Conservation (phyloP, 2,797 vertebrate genomes). For the Sparus aurata region DNA sequence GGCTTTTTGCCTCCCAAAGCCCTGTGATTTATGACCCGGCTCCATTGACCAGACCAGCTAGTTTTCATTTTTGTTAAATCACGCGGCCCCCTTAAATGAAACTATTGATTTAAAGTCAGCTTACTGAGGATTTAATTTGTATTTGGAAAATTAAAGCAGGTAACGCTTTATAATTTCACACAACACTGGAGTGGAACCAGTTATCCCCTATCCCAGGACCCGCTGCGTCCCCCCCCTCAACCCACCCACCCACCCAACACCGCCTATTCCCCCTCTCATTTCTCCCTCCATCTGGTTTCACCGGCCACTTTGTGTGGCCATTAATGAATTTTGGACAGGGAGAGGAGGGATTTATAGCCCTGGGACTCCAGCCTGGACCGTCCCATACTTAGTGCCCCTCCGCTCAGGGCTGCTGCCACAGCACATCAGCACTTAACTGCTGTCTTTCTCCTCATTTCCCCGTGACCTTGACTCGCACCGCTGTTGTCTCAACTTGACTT, state of each 20-base stretch:
- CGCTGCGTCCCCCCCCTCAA: constrained; percentile 22
- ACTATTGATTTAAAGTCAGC: constrained; percentile 99
- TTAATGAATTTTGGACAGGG: constrained; percentile 79
- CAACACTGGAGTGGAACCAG: constrained; percentile 79
- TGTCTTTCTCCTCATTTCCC: constrained; percentile 61
- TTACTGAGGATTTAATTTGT: constrained; percentile 99
- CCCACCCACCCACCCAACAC: constrained; percentile 17
- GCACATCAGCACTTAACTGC: constrained; percentile 66
- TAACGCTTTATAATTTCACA: constrained; percentile 97
- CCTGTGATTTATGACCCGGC: constrained; percentile 97
- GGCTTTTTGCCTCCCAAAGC: constrained; percentile 92
- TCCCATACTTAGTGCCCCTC: constrained; percentile 66
- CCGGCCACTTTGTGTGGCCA: constrained; percentile 74
- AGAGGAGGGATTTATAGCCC: constrained; percentile 77
- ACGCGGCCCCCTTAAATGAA: constrained; percentile 96
- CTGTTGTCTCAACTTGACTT: constrained; percentile 48
- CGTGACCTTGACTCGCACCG: constrained; percentile 60
- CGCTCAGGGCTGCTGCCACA: constrained; percentile 64
- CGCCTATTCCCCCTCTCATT: constrained; percentile 39
- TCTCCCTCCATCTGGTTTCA: constrained; percentile 72
- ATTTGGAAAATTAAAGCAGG: constrained; percentile 98
- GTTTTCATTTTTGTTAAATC: constrained; percentile 99
- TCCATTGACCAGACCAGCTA: constrained; percentile 96
- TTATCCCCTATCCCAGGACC: constrained; percentile 63
- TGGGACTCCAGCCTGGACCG: constrained; percentile 69